A percentile compares a stretch with the other conserved stretches of the same genome.
These are phyloP conservation scores for Sinocyclocheilus rhinocerous DNA, from an alignment of 2,113 vertebrate genomes.

Conservation along the genomic window DNA sequence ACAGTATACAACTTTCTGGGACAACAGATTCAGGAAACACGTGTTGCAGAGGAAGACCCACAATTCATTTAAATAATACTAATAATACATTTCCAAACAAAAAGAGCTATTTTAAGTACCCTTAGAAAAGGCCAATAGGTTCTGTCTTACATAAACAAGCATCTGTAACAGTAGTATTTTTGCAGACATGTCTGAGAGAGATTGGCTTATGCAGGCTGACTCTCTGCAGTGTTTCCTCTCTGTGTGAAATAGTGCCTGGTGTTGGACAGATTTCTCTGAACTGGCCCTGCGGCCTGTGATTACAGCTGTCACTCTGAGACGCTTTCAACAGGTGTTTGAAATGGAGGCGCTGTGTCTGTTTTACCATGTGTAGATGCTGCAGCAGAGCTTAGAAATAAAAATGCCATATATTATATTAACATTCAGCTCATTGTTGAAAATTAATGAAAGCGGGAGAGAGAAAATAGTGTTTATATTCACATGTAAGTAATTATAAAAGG, in stretches of 20 bases:
- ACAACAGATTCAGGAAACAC: conserved; percentile 4
- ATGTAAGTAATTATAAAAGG: not conserved
- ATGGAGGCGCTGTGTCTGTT: conserved; percentile 24
- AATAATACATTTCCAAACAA: no score
- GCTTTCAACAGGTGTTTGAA: conserved; percentile 45
- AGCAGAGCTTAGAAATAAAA: not conserved
- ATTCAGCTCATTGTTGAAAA: not conserved
- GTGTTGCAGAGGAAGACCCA: not conserved
- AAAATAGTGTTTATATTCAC: not conserved
- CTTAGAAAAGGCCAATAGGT: not conserved
- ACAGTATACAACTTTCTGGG: not conserved
- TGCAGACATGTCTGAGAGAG: not conserved
- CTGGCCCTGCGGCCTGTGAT: not conserved
- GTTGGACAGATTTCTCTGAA: conserved; percentile 17
- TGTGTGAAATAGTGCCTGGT: not conserved
- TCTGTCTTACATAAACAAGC: not conserved
- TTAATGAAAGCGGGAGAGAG: not conserved
- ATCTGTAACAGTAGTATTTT: not conserved
- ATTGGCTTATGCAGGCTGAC: not conserved
- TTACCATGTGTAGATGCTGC: not conserved
- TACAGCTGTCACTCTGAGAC: conserved; percentile 21
- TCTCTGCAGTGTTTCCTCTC: not conserved
- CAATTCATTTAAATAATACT: no score
- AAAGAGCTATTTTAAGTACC: not conserved
- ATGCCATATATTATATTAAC: not conserved